Conservation (phyloP, 2,113 vertebrate genomes). For the Apistogramma diplotaenia region DNA sequence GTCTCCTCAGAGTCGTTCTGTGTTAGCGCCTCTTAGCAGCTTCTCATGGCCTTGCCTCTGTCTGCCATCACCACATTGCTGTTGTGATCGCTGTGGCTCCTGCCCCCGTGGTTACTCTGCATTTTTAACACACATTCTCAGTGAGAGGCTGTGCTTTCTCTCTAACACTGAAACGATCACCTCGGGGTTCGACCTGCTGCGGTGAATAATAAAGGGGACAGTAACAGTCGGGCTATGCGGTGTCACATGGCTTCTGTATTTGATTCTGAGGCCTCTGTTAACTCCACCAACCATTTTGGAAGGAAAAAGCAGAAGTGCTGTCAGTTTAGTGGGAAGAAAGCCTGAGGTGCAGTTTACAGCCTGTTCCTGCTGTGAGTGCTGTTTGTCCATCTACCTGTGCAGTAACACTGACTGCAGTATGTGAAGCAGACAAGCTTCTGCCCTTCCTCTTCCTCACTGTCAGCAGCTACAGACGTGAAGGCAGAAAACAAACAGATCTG, state of each 20-base stretch:
- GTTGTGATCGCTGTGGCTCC: not conserved
- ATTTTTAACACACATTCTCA: not conserved
- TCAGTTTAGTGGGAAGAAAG: not conserved
- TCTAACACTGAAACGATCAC: not conserved
- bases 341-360: not conserved
- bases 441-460: constrained; percentile 16
- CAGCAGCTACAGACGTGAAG: constrained; percentile 29
- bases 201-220: not conserved
- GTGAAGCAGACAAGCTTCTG: not conserved
- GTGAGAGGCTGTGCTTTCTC: not conserved
- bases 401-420: not conserved
- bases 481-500: constrained; percentile 43
- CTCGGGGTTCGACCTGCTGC: not conserved
- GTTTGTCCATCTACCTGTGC: not conserved
- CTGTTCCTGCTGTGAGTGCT: not conserved
- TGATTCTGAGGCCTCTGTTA: not conserved
- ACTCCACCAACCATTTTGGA: not conserved
- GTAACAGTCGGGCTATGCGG: not conserved
- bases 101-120: not conserved
- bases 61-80: not conserved
- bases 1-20: too few relatives aligned
- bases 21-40: not conserved
- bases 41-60: not conserved
- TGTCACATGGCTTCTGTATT: constrained; percentile 5
- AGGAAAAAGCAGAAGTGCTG: not conserved